Percentiles rank a stretch among this genome's conserved stretches.
Conservation (phyloP, 1,140 invertebrate species). For the Ladona fulva region DNA sequence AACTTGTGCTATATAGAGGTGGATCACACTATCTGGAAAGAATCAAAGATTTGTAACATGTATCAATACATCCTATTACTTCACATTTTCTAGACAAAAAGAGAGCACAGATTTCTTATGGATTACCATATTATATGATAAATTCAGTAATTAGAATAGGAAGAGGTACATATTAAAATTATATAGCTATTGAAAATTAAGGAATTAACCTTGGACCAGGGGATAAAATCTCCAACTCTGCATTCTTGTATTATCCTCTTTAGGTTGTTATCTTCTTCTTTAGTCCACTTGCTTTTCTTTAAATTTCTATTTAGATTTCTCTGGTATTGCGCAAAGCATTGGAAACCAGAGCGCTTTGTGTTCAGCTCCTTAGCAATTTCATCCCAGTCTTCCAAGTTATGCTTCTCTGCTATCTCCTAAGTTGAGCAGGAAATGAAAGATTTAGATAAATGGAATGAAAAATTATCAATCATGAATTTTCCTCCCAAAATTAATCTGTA, state of each 20-base stretch:
- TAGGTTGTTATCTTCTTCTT: constrained; percentile 48
- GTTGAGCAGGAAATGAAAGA: neutral
- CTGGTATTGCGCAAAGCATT: constrained; percentile 53
- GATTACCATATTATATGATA: no score
- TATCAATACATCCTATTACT: no score
- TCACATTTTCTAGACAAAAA: no score
- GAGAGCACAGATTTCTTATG: no score
- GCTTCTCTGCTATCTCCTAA: constrained; percentile 34
- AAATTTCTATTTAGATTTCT: constrained; percentile 12
- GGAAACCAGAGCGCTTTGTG: constrained; percentile 50
- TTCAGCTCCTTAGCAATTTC: constrained; percentile 44
- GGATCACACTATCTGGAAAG: no score
- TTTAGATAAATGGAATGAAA: neutral
- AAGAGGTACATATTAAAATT: no score
- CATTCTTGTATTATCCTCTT: constrained; percentile 42
- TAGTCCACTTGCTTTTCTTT: constrained; percentile 40
- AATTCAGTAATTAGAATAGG: no score
- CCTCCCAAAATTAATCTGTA: no score
- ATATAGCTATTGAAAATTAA: no score
- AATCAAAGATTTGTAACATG: no score
- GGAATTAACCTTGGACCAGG: constrained; percentile 47
- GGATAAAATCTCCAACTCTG: constrained; percentile 48
- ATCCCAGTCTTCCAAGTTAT: constrained; percentile 53
- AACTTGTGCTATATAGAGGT: no score
- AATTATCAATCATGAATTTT: neutral